phyloP scores from a whole-genome alignment of 2,888 invertebrate species.

The Lasioglossum calceatum region DNA sequence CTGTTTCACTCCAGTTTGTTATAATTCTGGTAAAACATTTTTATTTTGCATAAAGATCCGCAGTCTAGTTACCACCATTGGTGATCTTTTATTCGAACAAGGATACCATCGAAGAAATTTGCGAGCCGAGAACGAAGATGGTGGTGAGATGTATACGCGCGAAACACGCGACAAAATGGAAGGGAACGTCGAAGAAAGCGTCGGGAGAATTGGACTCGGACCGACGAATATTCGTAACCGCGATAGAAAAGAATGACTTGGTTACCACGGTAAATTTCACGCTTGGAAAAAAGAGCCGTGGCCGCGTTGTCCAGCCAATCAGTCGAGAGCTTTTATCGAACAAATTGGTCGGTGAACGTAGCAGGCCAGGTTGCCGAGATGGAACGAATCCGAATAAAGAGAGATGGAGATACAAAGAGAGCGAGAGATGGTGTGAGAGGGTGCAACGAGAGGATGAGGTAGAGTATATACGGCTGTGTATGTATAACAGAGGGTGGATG shows the following conservation, averaged over 20 bases:
- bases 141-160: neutral
- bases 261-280: conserved; percentile 77
- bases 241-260: conserved; percentile 34
- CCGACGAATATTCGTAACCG: conserved; percentile 6
- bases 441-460: conserved; percentile 21
- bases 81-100: neutral
- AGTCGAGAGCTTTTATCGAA: conserved; percentile 82
- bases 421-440: conserved; percentile 20
- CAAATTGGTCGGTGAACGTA: conserved; percentile 82
- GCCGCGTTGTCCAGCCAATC: conserved; percentile 81
- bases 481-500: conserved; percentile 14
- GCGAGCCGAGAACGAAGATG: too few species aligned
- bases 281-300: conserved; percentile 76
- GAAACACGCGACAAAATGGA: neutral
- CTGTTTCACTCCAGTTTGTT: too few species aligned
- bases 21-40: too few species aligned
- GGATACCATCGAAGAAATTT: neutral
- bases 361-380: conserved; percentile 62
- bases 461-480: conserved; percentile 42
- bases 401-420: conserved; percentile 51
- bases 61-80: too few species aligned
- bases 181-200: neutral
- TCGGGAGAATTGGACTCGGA: conserved; percentile 3
- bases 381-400: conserved; percentile 57
- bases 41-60: too few species aligned